Base-by-base conservation (phyloP, 2,797 vertebrate genomes). In the Phataginus tetradactyla region DNA sequence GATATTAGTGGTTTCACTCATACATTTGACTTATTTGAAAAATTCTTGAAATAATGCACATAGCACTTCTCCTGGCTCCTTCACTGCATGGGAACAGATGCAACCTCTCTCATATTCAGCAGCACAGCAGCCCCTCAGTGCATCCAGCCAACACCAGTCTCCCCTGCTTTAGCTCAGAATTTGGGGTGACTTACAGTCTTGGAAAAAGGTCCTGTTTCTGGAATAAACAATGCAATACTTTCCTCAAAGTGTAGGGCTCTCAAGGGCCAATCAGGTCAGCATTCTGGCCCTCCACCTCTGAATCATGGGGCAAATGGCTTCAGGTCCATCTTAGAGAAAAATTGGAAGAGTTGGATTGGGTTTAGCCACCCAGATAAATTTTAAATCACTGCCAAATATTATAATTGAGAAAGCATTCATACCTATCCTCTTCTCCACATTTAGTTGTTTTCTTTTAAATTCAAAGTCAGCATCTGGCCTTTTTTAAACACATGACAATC, bases 401-500 rank as follows among this genome's bases (percentile, higher is more conserved):
- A 39, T 5, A 66, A 55, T 66, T 39, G 57, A 83, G 68, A 92
- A 86, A 74, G 12, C 27, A 64, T 34, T 68, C 3, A 1, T 18
- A 32, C 39, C 20, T 64, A 3, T 92, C 39, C 51, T 7, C 20
- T 18, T 77, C 37, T 61, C 69, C 80, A 12, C 18, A 15, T n/a
- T 63, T 79, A 27, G 11, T 71, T 27, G 59, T 20, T 66, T 27
- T 53, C 14, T 45, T 63, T 45, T n/a, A 49, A 55, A 55, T 42
- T 29, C 21, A 14, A 53, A 27, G n/a, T 81, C 23, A 75, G 4
- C 9, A 53, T 45, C 42, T 86, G 64, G 32, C 27, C 37, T 29
- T 17, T 53, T 3, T 39, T 59, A 20, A 77, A 45, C 9, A 0
- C 1, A 4, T 5, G 39, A 7, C 14, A 1, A 0, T 1, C 3